phyloP scores from a whole-genome alignment of 1,140 invertebrate genomes.

The Lamellibrachia luymesi region DNA sequence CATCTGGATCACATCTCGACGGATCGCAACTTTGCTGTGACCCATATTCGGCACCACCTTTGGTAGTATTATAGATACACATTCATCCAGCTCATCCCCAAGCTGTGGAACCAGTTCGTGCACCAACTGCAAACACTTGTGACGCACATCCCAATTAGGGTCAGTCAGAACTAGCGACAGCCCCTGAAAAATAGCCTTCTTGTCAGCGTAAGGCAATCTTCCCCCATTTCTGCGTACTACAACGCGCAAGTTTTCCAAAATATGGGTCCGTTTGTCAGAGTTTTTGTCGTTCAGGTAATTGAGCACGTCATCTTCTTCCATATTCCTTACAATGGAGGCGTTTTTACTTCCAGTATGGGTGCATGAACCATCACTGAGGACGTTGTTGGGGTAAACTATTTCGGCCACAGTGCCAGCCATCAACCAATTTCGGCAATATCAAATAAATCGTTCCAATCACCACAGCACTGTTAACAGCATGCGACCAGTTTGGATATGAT shows the following conservation, averaged over 20 bases:
- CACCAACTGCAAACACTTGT: conserved; percentile 53
- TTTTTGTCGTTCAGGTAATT: conserved; percentile 49
- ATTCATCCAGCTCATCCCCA: conserved; percentile 49
- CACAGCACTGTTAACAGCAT: conserved; percentile 12
- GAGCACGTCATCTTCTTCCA: conserved; percentile 48
- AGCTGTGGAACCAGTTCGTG: conserved; percentile 52
- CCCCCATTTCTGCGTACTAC: conserved; percentile 51
- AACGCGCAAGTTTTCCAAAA: conserved; percentile 49
- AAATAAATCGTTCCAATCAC: conserved; percentile 10
- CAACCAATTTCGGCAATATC: conserved; percentile 4
- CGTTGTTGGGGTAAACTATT: conserved; percentile 4
- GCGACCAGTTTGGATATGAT: conserved; percentile 7
- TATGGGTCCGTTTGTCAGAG: conserved; percentile 49
- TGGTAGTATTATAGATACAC: conserved; percentile 49
- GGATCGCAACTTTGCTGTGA: conserved; percentile 50
- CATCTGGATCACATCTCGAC: conserved; percentile 50
- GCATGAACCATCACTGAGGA: background rate
- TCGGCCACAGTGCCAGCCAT: conserved; percentile 14
- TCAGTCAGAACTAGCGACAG: conserved; percentile 46
- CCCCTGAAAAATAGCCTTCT: conserved; percentile 49
- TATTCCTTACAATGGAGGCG: background rate
- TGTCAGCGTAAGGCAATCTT: conserved; percentile 49
- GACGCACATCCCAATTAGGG: conserved; percentile 51
- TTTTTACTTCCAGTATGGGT: conserved; percentile 12
- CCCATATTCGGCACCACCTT: conserved; percentile 53